Evolutionary conservation across 2,113 vertebrate genomes (phyloP).

Genomic region (Nesoenas mayeri): DNA sequence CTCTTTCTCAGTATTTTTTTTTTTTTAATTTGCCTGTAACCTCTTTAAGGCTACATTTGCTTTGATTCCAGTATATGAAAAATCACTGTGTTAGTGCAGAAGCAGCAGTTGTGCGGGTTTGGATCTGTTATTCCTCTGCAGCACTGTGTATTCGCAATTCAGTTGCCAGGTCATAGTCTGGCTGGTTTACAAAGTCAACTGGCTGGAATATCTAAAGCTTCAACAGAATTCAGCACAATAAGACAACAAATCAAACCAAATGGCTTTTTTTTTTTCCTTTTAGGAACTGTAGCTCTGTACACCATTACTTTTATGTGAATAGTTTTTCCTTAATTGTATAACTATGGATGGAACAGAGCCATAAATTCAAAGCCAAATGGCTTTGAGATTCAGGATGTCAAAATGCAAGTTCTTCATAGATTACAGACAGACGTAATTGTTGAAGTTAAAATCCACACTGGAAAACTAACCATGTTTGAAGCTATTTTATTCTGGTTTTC

Average conservation of each 20-base stretch:
- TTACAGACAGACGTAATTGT: neutral
- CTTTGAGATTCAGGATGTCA: neutral
- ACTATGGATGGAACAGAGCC: neutral
- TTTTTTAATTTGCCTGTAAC: neutral
- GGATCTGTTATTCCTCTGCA: neutral
- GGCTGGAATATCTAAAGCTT: neutral
- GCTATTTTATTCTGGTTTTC: neutral
- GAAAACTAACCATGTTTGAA: neutral
- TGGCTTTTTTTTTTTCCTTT: neutral
- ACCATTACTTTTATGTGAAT: neutral
- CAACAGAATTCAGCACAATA: neutral
- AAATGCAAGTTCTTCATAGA: neutral
- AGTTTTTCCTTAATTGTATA: neutral
- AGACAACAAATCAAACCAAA: neutral
- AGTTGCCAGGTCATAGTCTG: neutral
- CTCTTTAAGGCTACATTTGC: neutral
- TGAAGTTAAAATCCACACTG: neutral
- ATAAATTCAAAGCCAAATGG: neutral
- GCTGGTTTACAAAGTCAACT: neutral
- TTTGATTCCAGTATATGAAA: neutral
- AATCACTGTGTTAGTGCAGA: neutral
- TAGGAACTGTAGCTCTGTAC: neutral
- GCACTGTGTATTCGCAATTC: neutral
- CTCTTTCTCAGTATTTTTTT: neutral
- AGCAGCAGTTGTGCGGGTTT: neutral